These are phyloP conservation scores for Rhimphoctona megacephalus DNA, from an alignment of 2,888 invertebrate species.

Conservation along the genomic window DNA sequence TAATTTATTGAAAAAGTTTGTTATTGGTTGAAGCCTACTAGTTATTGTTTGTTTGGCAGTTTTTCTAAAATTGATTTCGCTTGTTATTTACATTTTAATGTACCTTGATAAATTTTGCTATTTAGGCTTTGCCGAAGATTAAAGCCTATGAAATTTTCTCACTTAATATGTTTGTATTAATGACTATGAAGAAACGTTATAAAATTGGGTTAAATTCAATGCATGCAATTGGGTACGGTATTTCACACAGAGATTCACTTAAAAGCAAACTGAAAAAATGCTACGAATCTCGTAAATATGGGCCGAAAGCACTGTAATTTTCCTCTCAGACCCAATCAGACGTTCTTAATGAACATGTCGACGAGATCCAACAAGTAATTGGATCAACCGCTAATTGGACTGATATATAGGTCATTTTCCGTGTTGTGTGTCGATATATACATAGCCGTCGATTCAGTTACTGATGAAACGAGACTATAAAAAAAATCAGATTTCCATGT, in stretches of 20 bases:
- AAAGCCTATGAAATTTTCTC: too few relatives aligned
- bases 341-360: constrained; percentile 53
- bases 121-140: too few relatives aligned
- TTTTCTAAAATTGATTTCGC: too few relatives aligned
- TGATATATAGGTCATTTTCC: constrained; percentile 34
- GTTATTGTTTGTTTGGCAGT: too few relatives aligned
- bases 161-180: background rate
- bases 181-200: background rate
- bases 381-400: constrained; percentile 45
- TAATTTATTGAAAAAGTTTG: too few relatives aligned
- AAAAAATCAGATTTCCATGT: constrained; percentile 14
- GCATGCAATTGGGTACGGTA: background rate
- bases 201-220: background rate
- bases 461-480: background rate
- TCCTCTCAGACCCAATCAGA: constrained; percentile 31
- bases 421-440: background rate
- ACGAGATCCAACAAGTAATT: constrained; percentile 38
- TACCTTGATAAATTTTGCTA: too few relatives aligned
- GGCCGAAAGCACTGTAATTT: constrained; percentile 42
- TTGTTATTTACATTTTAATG: too few relatives aligned
- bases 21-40: too few relatives aligned
- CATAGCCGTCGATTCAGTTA: constrained; percentile 29
- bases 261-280: background rate
- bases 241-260: background rate
- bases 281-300: constrained; percentile 15